Conservation (phyloP, 1,140 invertebrate species). For the Drosophila fuyamai region DNA sequence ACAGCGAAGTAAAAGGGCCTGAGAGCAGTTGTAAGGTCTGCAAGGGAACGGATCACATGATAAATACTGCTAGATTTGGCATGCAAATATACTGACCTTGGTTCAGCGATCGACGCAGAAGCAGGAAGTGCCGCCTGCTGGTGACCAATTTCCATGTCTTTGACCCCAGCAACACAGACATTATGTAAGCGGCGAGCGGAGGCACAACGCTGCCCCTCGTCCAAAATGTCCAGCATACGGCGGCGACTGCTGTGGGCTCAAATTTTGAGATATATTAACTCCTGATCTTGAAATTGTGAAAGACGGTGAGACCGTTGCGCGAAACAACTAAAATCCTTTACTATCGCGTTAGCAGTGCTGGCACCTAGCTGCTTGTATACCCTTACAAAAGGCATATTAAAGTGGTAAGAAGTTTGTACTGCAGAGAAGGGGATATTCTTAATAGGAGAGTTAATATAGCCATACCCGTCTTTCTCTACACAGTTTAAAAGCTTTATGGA, state of each 20-base stretch:
- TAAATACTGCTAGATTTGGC: background rate
- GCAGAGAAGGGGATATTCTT: no score
- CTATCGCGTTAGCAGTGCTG: background rate
- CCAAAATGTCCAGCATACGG: conserved; percentile 39
- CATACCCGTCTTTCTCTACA: no score
- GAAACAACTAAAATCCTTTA: background rate
- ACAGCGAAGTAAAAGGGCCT: conserved; percentile 97
- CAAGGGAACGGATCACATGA: conserved; percentile 19
- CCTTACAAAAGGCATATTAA: no score
- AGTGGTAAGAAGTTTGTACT: no score
- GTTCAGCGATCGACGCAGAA: conserved; percentile 33
- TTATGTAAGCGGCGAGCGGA: conserved; percentile 51
- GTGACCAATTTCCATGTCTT: conserved; percentile 22
- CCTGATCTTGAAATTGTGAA: conserved; percentile 52
- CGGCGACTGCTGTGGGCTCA: conserved; percentile 9
- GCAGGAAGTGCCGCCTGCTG: conserved; percentile 13
- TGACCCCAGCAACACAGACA: conserved; percentile 43
- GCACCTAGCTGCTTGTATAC: background rate
- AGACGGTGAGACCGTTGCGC: conserved; percentile 16
- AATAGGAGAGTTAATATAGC: no score
- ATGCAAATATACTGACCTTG: conserved; percentile 36
- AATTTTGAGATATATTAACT: conserved; percentile 48
- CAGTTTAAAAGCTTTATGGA: no score
- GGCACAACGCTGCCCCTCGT: conserved; percentile 37
- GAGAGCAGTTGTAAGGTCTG: conserved; percentile 94